Evolutionary conservation across 2,888 invertebrate genomes (phyloP).

Genomic region (Caenorhabditis sp.): DNA sequence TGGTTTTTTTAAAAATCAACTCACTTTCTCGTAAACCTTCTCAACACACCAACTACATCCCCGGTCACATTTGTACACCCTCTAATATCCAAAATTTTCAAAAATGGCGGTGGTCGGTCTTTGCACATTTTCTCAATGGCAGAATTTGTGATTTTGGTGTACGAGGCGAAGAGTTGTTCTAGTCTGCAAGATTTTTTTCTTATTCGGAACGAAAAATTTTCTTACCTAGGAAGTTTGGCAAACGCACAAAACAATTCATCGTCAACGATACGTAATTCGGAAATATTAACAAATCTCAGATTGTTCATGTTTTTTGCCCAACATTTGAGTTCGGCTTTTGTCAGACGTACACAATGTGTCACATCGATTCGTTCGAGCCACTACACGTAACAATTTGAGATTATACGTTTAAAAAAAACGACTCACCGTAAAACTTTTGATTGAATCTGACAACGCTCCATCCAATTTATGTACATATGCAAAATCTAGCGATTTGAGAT

Average conservation of each 20-base stretch:
- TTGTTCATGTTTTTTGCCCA: not conserved
- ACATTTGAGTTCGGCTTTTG: not conserved
- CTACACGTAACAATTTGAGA: not conserved
- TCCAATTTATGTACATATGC: not conserved
- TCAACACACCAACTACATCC: not conserved
- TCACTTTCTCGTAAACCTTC: not conserved
- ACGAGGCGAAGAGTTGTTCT: not conserved
- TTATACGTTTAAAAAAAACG: not conserved
- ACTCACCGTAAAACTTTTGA: not conserved
- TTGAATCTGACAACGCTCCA: not conserved
- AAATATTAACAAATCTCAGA: not conserved
- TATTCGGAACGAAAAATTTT: not conserved
- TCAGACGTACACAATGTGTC: not conserved
- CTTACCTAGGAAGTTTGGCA: not conserved
- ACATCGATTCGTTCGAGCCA: not conserved
- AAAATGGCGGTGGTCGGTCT: not conserved
- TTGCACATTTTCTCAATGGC: conserved; percentile 2
- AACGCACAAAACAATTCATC: conserved; percentile 3
- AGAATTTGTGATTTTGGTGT: not conserved
- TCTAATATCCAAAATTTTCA: not conserved
- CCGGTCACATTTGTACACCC: conserved; percentile 2
- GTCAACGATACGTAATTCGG: not conserved
- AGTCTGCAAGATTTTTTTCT: not conserved
- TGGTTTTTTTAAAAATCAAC: not conserved
- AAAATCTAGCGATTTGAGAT: not conserved